Evolutionary conservation across 2,888 invertebrate genomes (phyloP), one percentile per base, ranked within the genome.

Genomic region (Blera fallax): DNA sequence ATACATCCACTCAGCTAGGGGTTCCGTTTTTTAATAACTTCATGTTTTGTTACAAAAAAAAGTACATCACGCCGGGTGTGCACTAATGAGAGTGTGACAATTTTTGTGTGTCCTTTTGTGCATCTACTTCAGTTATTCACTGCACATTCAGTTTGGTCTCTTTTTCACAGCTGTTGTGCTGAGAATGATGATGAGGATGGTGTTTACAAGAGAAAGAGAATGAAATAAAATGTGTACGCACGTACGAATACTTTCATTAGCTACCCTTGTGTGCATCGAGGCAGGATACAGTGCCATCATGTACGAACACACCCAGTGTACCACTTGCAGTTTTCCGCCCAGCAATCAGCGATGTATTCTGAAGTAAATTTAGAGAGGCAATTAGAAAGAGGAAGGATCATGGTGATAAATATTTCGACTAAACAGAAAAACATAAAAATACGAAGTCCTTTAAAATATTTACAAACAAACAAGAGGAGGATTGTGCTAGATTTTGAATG

Each of bases 21-120:
- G 8, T 54, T 7, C 4, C 52, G 34, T 60, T 67, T 58, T 70
- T 73, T 37, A 56, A 62, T 50, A 69, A 60, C 11, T 60, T 52
- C 34, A 60, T 50, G 45, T 77, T 82, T 72, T 76, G 76, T 65
- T 65, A 69, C 74, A 70, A 80, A 84, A 70, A 80, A 84, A 77
- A 60, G 81, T 80, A 67, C 72, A 81, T 67, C 81, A 76, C 54
- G 60, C 40, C 32, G 14, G 18, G 52, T 70, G 50, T 76, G 52
- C 27, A 70, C 81, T 85, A 85, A 85, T 85, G 85, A 85, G 85
- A 67, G 72, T 73, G 67, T 62, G 76, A 72, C 40, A 62, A 54
- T 52, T 65, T 80, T 16, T 76, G 40, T 65, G 54, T 76, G 60
- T 76, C 37, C 64, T 78, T 67, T 73, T 78, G 16, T 18, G 58